Base-by-base conservation (phyloP, 2,797 vertebrate species). In the Hybognathus amarus region DNA sequence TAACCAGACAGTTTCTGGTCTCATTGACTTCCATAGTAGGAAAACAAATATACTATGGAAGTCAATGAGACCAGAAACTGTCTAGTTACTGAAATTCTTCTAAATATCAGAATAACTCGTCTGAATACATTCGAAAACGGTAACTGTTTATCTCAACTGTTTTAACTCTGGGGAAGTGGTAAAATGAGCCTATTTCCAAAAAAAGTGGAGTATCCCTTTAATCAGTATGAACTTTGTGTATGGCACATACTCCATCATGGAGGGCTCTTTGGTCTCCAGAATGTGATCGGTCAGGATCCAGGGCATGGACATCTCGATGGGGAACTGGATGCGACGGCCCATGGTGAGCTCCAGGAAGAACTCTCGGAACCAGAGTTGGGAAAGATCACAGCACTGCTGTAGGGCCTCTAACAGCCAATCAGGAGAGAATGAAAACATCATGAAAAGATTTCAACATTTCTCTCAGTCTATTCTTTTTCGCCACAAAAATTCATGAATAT, bases 211-310 rank as follows among this genome's bases (percentile, higher is more conserved):
- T n/a, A n/a, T n/a, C n/a, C n/a, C n/a, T n/a, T n/a, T n/a, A 33
- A 36, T 6, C 54, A 71, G 8, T 17, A 38, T 70, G 6, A 67
- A 74, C 5, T 47, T 18, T 24, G 64, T 40, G 24, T 54, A 30
- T 66, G n/a, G 70, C 13, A 77, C 88, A 95, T 93, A 99, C 97
- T 98, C 97, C 97, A 99, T 98, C 97, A 99, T 99, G 3, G 97
- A 98, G 0, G 97, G 96, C 87, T 99, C 97, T 91, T 98, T 99
- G 84, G 97, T 98, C 92, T 99, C 97, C 90, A 99, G 91, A 88
- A 99, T 99, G 91, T 99, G 97, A 90, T 99, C 97, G 0, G 97
- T 99, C 90, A 99, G 94, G 93, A 99, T 99, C 97, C 97, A 99
- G 50, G 97, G 97, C 97, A 99, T 98, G 77, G 97, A 99, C 97